phyloP scores from a whole-genome alignment of 2,888 invertebrate species.

The Monoplex corrugatus region DNA sequence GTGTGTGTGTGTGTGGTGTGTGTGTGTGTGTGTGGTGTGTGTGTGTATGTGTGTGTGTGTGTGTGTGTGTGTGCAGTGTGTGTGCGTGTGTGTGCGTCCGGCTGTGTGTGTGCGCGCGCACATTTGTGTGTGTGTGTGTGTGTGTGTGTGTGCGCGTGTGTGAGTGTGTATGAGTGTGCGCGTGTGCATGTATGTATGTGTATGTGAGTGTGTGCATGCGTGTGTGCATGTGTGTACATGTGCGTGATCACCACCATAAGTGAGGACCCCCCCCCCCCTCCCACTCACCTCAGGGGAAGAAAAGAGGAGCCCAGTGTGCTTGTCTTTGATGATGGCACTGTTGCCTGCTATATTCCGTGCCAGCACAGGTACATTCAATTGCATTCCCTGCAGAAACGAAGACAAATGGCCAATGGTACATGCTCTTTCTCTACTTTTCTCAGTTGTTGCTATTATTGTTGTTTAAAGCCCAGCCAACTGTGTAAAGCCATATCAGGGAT shows the following conservation, averaged over 20 bases:
- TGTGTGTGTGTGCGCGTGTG: not conserved
- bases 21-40: not conserved
- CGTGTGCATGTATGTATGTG: not conserved
- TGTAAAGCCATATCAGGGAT: too few relatives aligned
- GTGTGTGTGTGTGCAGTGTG: not conserved
- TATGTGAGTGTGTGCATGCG: not conserved
- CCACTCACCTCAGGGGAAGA: conserved; percentile 62
- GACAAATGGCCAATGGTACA: too few relatives aligned
- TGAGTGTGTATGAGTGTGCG: not conserved
- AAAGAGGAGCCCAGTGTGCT: conserved; percentile 68
- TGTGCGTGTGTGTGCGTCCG: not conserved
- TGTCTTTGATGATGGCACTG: conserved; percentile 65
- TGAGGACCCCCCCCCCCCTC: not conserved
- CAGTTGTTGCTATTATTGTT: too few relatives aligned
- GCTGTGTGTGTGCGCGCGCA: not conserved
- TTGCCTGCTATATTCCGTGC: conserved; percentile 75
- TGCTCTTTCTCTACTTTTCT: too few relatives aligned
- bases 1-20: not conserved
- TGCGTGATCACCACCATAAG: too few relatives aligned
- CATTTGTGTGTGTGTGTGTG: conserved; percentile 17
- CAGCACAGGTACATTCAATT: conserved; percentile 73
- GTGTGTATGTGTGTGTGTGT: not conserved
- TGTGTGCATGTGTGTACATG: not conserved
- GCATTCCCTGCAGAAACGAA: conserved; percentile 76
- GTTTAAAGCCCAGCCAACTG: too few relatives aligned